Conservation (phyloP, 2,888 invertebrate genomes). For the Cheilosia soror region DNA sequence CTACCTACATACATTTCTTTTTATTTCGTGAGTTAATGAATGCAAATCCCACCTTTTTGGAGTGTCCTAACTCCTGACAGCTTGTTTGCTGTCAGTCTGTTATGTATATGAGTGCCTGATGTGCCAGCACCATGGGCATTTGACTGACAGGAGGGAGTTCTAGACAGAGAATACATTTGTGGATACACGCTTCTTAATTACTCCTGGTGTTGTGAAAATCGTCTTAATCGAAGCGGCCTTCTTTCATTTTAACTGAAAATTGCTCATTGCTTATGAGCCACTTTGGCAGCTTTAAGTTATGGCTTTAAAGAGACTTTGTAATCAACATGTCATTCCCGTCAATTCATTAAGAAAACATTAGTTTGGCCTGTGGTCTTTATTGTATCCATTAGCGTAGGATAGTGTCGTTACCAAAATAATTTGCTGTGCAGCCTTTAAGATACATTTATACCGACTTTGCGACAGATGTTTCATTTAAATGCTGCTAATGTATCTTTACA, state of each 20-base stretch:
- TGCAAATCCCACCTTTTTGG: slow-evolving; percentile 1
- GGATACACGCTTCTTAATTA: slow-evolving; percentile 15
- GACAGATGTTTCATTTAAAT: not conserved
- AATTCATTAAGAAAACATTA: slow-evolving; percentile 13
- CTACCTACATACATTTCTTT: no score
- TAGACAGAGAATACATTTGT: not conserved
- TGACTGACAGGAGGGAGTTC: slow-evolving; percentile 30
- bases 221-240: not conserved
- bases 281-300: not conserved
- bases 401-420: not conserved
- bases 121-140: not conserved
- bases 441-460: not conserved
- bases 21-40: slow-evolving; percentile 8
- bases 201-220: not conserved
- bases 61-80: not conserved
- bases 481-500: not conserved
- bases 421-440: not conserved
- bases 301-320: slow-evolving; percentile 7
- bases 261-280: not conserved
- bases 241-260: not conserved
- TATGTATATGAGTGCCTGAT: not conserved
- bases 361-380: not conserved
- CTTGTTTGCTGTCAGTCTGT: not conserved
- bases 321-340: not conserved
- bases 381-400: not conserved